A percentile compares a stretch with the other conserved stretches of the same genome.
These are phyloP conservation scores for Passer montanus DNA, from an alignment of 2,113 vertebrate genomes.

Conservation along the genomic window DNA sequence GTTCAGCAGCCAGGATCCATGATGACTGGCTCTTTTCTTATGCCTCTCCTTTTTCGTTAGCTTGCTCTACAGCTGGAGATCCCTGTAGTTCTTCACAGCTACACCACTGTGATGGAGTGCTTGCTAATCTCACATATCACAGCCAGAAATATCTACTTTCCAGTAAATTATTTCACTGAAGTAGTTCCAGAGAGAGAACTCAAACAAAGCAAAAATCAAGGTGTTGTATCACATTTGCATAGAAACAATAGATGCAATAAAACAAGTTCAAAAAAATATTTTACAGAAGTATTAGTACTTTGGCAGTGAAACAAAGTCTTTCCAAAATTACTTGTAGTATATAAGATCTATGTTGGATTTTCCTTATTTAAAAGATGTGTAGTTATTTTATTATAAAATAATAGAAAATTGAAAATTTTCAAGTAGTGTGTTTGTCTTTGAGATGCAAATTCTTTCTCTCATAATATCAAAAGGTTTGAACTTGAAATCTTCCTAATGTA, in stretches of 20 bases:
- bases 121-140: background rate
- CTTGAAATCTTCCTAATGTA: background rate
- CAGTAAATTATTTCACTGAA: background rate
- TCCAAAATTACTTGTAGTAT: background rate
- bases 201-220: background rate
- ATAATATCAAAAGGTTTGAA: background rate
- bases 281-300: background rate
- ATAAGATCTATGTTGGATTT: background rate
- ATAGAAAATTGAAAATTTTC: background rate
- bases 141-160: background rate
- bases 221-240: background rate
- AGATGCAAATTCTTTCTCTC: background rate
- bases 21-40: background rate
- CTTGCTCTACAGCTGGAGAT: background rate
- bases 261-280: background rate
- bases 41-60: background rate
- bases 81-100: background rate
- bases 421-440: background rate
- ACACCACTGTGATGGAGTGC: background rate
- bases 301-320: background rate
- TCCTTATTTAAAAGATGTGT: background rate
- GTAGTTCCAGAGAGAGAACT: background rate
- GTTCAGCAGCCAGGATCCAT: background rate
- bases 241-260: background rate
- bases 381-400: background rate